Percentiles rank a stretch among this genome's conserved stretches.
Evolutionary conservation across 2,888 invertebrate genomes (phyloP).

Genomic region (Pediacus dermestoides): DNA sequence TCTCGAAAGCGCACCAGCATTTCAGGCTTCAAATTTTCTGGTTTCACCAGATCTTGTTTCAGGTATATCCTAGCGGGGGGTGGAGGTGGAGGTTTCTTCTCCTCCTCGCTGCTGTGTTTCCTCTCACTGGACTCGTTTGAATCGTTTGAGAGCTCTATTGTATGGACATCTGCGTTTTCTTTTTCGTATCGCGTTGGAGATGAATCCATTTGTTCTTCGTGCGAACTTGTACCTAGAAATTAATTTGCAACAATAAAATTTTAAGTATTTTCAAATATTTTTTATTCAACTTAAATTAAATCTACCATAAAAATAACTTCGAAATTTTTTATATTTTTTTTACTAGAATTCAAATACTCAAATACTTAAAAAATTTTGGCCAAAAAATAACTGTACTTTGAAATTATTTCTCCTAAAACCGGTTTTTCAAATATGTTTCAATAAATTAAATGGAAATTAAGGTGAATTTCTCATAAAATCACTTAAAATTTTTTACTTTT

Average conservation of each 20-base stretch:
- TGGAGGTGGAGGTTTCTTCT: conserved; percentile 19
- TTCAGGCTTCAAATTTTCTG: conserved; percentile 49
- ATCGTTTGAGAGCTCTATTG: conserved; percentile 49
- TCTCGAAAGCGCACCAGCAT: conserved; percentile 48
- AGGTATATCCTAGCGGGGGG: conserved; percentile 45
- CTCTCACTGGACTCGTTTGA: conserved; percentile 42
- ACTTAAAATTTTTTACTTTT: conserved; percentile 1
- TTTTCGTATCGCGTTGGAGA: conserved; percentile 24
- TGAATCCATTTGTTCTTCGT: conserved; percentile 27
- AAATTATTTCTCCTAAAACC: no score
- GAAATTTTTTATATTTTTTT: no score
- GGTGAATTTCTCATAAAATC: no score
- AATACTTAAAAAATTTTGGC: no score
- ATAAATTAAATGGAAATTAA: no score
- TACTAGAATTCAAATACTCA: no score
- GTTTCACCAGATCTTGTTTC: conserved; percentile 49
- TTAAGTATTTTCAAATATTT: no score
- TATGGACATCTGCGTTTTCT: conserved; percentile 39
- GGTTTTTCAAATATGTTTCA: no score
- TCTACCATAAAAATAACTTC: no score
- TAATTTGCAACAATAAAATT: no score
- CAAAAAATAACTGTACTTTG: no score
- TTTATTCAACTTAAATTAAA: no score
- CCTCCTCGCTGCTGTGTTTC: conserved; percentile 25
- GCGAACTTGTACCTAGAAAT: conserved; percentile 21